These are phyloP conservation scores for Leptocoma aspasia DNA, from an alignment of 2,113 vertebrate genomes.

Conservation along the genomic window DNA sequence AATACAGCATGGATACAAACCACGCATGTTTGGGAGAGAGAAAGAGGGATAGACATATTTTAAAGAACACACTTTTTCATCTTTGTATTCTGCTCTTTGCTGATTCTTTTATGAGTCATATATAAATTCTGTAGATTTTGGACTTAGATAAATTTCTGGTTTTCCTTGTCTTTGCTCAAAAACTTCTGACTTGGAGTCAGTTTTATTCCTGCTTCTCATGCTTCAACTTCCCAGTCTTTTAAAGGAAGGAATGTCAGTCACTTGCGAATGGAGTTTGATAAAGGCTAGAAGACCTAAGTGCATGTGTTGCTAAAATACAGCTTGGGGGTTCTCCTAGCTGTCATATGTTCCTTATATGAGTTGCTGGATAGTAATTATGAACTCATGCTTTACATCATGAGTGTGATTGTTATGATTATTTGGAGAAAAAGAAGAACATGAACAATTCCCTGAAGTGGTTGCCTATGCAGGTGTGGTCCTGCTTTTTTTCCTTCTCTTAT, in stretches of 20 bases:
- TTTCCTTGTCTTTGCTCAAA: not conserved
- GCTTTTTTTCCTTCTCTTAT: not conserved
- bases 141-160: not conserved
- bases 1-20: not conserved
- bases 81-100: not conserved
- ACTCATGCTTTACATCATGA: not conserved
- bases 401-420: not conserved
- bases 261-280: not conserved
- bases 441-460: not conserved
- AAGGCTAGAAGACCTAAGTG: not conserved
- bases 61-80: not conserved
- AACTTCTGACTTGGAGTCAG: not conserved
- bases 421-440: not conserved
- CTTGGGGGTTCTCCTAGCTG: not conserved
- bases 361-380: not conserved
- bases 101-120: not conserved
- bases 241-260: not conserved
- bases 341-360: not conserved
- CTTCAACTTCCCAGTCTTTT: not conserved
- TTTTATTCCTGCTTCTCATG: not conserved
- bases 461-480: not conserved
- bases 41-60: not conserved
- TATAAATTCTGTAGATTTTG: not conserved
- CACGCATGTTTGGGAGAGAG: accelerated
- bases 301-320: not conserved